A percentile compares a stretch with the other conserved stretches of the same genome.
Conservation (phyloP, 2,888 invertebrate species). For the Mesoligia furuncula region DNA sequence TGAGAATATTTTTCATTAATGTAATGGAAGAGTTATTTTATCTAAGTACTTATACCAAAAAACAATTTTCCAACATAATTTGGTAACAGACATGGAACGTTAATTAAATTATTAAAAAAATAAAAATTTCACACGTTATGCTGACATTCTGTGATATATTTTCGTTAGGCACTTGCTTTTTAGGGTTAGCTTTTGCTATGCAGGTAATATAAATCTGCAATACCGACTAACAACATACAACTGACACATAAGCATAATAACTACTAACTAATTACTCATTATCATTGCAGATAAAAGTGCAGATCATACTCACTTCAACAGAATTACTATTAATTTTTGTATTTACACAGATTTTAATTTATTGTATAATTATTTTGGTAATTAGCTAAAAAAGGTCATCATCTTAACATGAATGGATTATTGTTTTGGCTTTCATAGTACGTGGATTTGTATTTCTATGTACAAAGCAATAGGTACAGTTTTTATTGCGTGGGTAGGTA, state of each 20-base stretch:
- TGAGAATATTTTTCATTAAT: not conserved
- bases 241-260: not conserved
- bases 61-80: not conserved
- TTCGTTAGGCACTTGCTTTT: not conserved
- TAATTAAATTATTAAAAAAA: not conserved
- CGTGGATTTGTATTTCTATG: slow-evolving; percentile 3
- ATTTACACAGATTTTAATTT: not conserved
- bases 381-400: not conserved
- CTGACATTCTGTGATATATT: not conserved
- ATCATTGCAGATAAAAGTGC: not conserved
- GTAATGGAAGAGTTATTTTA: not conserved
- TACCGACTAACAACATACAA: not conserved
- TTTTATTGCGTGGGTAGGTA: slow-evolving; percentile 38
- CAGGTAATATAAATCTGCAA: not conserved
- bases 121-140: not conserved
- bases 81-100: not conserved
- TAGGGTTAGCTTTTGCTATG: not conserved
- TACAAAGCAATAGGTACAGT: slow-evolving; percentile 39
- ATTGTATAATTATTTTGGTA: not conserved
- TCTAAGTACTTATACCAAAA: not conserved
- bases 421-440: slow-evolving; percentile 1
- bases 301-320: not conserved
- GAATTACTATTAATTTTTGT: not conserved
- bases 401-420: slow-evolving; percentile 2
- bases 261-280: not conserved